These are phyloP conservation scores for Drosophila neonasuta DNA, from an alignment of 2,888 invertebrate genomes.

Conservation along the genomic window DNA sequence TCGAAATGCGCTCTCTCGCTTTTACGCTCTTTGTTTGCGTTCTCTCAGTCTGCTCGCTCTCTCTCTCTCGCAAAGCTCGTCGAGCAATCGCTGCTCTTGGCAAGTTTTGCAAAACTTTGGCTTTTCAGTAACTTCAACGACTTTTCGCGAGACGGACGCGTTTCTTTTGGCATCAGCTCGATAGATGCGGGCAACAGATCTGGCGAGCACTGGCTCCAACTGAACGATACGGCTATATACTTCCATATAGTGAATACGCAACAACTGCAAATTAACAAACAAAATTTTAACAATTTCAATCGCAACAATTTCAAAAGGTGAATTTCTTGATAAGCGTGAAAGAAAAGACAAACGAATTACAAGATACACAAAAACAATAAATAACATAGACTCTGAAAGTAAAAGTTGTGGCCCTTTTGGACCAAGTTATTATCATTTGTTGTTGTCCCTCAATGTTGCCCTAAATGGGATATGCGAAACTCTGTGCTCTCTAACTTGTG, in stretches of 20 bases:
- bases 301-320: conserved; percentile 52
- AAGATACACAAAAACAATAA: conserved; percentile 3
- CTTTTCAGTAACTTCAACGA: conserved; percentile 79
- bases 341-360: conserved; percentile 14
- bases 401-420: conserved; percentile 58
- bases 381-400: conserved; percentile 41
- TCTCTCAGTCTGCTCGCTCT: neutral
- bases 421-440: conserved; percentile 12
- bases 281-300: conserved; percentile 28
- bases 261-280: conserved; percentile 8
- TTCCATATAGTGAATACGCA: conserved; percentile 56
- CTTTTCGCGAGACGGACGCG: conserved; percentile 78
- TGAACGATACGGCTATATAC: conserved; percentile 66
- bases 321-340: conserved; percentile 43
- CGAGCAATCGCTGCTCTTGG: conserved; percentile 32
- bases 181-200: conserved; percentile 38
- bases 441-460: conserved; percentile 55
- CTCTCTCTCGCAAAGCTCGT: conserved; percentile 47
- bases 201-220: conserved; percentile 59
- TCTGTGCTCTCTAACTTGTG: conserved; percentile 28
- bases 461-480: conserved; percentile 36
- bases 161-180: conserved; percentile 34
- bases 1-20: conserved; percentile 19
- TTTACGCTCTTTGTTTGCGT: neutral
- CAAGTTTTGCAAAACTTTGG: conserved; percentile 41